Base-by-base conservation (phyloP, 2,888 invertebrate species). In the Hoplodrina ambigua region DNA sequence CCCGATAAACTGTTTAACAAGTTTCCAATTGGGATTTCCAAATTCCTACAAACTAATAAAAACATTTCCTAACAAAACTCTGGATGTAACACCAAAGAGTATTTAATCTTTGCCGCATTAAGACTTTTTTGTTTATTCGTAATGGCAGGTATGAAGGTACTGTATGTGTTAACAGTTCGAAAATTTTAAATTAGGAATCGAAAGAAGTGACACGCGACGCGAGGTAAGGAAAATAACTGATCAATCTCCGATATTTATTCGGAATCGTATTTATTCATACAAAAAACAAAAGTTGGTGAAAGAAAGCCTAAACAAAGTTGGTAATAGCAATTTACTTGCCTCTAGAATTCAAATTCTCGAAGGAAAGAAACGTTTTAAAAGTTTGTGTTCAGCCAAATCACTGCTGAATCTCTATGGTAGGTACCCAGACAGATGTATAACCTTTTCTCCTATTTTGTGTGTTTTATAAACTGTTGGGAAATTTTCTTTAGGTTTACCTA, bases 261-360 rank as follows among this genome's bases (percentile, higher is more conserved):
- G 19, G 25, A 67, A 63, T 49, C 11, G 25, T 17, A 46, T 46
- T 46, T 46, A 46, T 46, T 46, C 46, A 15, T 73, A 57, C 54
- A 30, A 46, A 62, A 46, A 60, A 78, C 61, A 69, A 74, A 82
- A 72, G 64, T 79, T 79, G 2, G 11, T 33, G 41, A 78, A 77
- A 73, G 63, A 80, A 81, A 57, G 54, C 55, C 50, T 69, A 80
- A 78, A 80, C 71, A 79, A 86, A 84, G 78, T 84, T 72, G 2
- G 44, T 50, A 80, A 83, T 80, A 84, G 83, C 78, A 84, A 84
- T 85, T 83, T 81, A 74, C 67, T 73, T 73, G 73, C 63, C 72
- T 78, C 75, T 74, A 77, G 69, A 76, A 78, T 74, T 76, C 72
- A 81, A 83, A 87, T 83, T 68, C 80, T 60, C 65, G 25, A 70